Percentiles rank a stretch among this genome's conserved stretches.
These are phyloP conservation scores for Smittia aterrima DNA, from an alignment of 2,888 invertebrate genomes.

Conservation along the genomic window DNA sequence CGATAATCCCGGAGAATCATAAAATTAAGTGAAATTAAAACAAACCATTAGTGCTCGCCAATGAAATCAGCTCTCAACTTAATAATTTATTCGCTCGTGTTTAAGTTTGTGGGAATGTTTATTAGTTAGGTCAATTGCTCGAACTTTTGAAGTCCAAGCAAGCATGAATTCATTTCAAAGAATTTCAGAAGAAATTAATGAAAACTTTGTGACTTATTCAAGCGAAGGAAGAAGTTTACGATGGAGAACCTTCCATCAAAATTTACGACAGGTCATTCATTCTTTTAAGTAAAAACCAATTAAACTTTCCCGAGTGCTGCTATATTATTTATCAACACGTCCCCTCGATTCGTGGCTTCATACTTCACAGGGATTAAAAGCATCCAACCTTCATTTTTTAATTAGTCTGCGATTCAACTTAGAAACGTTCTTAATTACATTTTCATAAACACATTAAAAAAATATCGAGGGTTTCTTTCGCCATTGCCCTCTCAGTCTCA, in stretches of 20 bases:
- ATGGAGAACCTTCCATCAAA: too few species aligned
- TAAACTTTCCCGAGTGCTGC: neutral
- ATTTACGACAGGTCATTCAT: neutral
- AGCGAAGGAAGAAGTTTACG: too few species aligned
- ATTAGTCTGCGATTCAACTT: slow-evolving; percentile 37
- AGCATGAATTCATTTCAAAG: too few species aligned
- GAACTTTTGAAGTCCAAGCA: too few species aligned
- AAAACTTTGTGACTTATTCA: too few species aligned
- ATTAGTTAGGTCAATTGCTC: too few species aligned
- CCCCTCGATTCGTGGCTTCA: neutral
- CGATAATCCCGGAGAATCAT: slow-evolving; percentile 17
- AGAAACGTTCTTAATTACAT: slow-evolving; percentile 24
- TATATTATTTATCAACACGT: neutral
- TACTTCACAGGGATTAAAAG: slow-evolving; percentile 26
- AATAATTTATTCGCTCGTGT: slow-evolving; percentile 4
- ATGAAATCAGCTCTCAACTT: slow-evolving; percentile 1
- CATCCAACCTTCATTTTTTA: slow-evolving; percentile 27
- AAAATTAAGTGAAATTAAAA: slow-evolving; percentile 24
- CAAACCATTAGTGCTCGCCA: slow-evolving; percentile 13
- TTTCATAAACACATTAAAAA: slow-evolving; percentile 38
- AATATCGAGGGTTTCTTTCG: slow-evolving; percentile 28
- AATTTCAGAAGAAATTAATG: too few species aligned
- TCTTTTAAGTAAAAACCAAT: neutral
- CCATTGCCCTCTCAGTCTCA: neutral
- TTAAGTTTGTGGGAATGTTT: neutral